Percentiles rank a stretch among this genome's conserved stretches.
These are phyloP conservation scores for Orthosia gothica DNA, from an alignment of 2,888 invertebrate genomes.

Conservation along the genomic window DNA sequence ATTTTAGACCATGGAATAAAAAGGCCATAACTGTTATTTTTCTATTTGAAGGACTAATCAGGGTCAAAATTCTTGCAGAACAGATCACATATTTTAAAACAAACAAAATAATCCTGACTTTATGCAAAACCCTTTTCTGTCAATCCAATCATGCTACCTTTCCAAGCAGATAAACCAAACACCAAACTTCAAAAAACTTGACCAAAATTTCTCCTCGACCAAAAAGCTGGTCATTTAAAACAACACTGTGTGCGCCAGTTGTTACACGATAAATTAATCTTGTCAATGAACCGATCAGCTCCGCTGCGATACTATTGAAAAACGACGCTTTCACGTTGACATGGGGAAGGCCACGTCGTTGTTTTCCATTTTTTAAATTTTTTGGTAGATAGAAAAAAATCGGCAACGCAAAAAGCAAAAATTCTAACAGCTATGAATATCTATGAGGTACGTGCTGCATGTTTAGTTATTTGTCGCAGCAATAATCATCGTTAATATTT, in stretches of 20 bases:
- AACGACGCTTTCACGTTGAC: constrained; percentile 78
- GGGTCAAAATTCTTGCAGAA: too few species aligned
- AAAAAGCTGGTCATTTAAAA: constrained; percentile 62
- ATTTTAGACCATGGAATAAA: too few species aligned
- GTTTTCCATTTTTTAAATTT: constrained; percentile 66
- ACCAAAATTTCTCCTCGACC: constrained; percentile 18
- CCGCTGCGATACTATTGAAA: constrained; percentile 79
- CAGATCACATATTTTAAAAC: too few species aligned
- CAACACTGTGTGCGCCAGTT: constrained; percentile 73
- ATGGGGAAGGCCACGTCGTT: constrained; percentile 65
- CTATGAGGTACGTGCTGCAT: constrained; percentile 18
- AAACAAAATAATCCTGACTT: too few species aligned
- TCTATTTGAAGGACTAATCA: too few species aligned
- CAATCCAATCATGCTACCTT: neutral
- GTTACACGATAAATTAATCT: constrained; percentile 87
- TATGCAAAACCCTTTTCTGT: neutral
- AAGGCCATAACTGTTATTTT: neutral
- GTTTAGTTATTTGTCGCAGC: neutral
- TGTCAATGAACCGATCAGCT: constrained; percentile 81
- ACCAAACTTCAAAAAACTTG: constrained; percentile 22
- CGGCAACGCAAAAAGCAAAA: constrained; percentile 13
- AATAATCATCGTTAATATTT: neutral
- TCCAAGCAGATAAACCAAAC: neutral
- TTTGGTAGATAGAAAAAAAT: constrained; percentile 54
- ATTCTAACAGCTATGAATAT: constrained; percentile 28